These are phyloP conservation scores for Drosophila sp. DNA, from an alignment of 1,140 invertebrate genomes.

Conservation along the genomic window DNA sequence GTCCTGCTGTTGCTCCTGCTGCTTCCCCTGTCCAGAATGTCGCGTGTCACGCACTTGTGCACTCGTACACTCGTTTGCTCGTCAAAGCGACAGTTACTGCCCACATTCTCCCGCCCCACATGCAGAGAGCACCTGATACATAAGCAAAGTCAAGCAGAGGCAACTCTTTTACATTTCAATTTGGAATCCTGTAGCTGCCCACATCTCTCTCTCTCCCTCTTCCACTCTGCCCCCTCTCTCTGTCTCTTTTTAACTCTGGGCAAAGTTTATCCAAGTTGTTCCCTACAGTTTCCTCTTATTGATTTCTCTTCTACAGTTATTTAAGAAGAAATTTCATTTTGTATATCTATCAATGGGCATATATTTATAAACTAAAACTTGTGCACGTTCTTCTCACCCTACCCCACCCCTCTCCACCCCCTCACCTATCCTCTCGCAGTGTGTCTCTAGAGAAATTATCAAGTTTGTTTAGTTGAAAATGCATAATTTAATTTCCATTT, in stretches of 20 bases:
- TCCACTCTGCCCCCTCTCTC: background rate
- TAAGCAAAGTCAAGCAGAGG: slow-evolving; percentile 32
- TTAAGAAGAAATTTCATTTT: slow-evolving; percentile 27
- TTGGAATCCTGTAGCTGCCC: slow-evolving; percentile 40
- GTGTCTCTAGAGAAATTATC: slow-evolving; percentile 58
- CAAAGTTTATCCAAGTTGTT: slow-evolving; percentile 56
- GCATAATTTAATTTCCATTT: slow-evolving; percentile 43
- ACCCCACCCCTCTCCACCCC: background rate
- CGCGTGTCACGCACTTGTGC: slow-evolving; percentile 68
- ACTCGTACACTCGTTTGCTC: slow-evolving; percentile 23
- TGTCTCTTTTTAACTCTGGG: slow-evolving; percentile 37
- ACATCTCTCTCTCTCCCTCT: background rate
- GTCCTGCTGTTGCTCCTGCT: background rate
- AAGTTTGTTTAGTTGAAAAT: slow-evolving; percentile 53
- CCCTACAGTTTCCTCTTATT: slow-evolving; percentile 56
- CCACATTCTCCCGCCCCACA: slow-evolving; percentile 30
- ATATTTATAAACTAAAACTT: slow-evolving; percentile 25
- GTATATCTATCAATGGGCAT: background rate
- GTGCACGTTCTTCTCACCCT: background rate
- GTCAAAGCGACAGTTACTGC: slow-evolving; percentile 41
- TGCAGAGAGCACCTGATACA: slow-evolving; percentile 19
- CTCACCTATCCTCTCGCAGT: background rate
- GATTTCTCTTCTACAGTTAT: slow-evolving; percentile 51
- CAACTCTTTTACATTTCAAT: slow-evolving; percentile 56
- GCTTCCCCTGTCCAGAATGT: slow-evolving; percentile 21